Evolutionary conservation across 2,113 vertebrate genomes (phyloP).

Genomic region (Gallinago media): DNA sequence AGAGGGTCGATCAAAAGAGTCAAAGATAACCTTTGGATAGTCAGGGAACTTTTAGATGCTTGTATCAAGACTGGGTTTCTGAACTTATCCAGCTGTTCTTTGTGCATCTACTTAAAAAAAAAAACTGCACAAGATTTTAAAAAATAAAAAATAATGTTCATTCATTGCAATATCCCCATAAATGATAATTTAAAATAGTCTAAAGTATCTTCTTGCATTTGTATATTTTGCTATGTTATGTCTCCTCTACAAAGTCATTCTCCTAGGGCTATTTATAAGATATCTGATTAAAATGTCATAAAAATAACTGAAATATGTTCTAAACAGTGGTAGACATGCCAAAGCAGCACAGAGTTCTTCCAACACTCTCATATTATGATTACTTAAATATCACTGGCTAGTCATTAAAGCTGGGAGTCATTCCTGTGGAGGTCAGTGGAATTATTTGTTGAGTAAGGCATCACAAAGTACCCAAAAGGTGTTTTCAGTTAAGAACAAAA

Average conservation of each 20-base stretch:
- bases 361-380: neutral
- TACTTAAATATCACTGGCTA: neutral
- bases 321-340: neutral
- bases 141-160: neutral
- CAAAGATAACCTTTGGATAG: neutral
- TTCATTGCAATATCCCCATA: neutral
- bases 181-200: neutral
- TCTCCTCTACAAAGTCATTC: neutral
- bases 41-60: neutral
- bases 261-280: neutral
- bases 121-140: neutral
- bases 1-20: neutral
- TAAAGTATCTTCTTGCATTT: neutral
- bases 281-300: neutral
- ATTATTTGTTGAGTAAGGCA: neutral
- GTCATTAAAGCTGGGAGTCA: neutral
- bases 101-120: neutral
- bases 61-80: neutral
- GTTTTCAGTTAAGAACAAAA: neutral
- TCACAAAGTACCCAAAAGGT: neutral
- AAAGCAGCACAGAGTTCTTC: neutral
- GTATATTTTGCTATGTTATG: neutral
- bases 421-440: neutral
- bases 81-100: neutral
- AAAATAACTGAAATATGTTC: slow-evolving; percentile 22